A percentile compares a stretch with the other conserved stretches of the same genome.
phyloP scores from a whole-genome alignment of 2,113 vertebrate species.

The Marcusenius ussheri region DNA sequence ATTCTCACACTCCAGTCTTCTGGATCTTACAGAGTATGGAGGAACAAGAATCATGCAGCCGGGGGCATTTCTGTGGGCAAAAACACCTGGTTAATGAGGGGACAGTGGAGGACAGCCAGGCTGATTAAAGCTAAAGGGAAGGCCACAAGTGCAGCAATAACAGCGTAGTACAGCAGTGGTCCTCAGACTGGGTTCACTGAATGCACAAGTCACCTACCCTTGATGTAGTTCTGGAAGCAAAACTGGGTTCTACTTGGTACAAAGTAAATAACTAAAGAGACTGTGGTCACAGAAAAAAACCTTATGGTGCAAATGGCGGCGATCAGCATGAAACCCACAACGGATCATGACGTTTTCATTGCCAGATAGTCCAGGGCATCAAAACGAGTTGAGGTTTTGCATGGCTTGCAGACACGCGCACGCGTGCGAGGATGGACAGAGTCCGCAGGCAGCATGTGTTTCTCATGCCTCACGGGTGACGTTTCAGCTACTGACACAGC shows the following conservation, averaged over 20 bases:
- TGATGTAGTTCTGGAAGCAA: neutral
- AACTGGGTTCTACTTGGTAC: neutral
- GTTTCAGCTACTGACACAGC: neutral
- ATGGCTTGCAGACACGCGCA: neutral
- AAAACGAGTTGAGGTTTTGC: neutral
- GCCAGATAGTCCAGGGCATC: neutral
- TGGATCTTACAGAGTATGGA: neutral
- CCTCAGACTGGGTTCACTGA: neutral
- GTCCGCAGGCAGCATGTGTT: neutral
- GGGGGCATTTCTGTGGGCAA: neutral
- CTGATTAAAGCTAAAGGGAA: neutral
- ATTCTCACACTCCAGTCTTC: neutral
- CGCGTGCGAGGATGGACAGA: neutral
- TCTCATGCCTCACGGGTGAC: neutral
- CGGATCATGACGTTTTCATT: neutral
- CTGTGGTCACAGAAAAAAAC: neutral
- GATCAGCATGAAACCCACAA: neutral
- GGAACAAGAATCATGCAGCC: neutral
- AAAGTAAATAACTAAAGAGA: neutral
- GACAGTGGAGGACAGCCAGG: neutral
- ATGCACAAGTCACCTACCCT: neutral
- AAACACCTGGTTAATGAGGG: neutral
- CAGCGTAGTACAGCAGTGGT: neutral
- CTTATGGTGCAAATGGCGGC: neutral
- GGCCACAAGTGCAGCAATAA: neutral